Conservation (phyloP, 2,797 vertebrate genomes). For the Podarcis lilfordi region DNA sequence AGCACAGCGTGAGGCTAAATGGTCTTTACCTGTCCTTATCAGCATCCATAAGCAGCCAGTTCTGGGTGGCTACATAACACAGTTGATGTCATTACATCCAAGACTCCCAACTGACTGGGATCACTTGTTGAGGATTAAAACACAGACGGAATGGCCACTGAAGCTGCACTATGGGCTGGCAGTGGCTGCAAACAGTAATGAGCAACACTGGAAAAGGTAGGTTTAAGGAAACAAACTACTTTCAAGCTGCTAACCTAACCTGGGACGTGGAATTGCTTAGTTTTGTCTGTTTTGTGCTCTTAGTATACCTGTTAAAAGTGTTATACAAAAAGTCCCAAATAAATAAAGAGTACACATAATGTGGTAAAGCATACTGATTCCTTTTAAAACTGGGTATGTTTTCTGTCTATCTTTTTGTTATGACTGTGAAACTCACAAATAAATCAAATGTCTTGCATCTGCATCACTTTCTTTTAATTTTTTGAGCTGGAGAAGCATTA, state of each 20-base stretch:
- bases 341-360: not conserved
- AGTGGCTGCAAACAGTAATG: not conserved
- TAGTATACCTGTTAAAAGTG: not conserved
- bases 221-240: not conserved
- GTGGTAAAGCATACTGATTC: not conserved
- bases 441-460: slow-evolving; percentile 57
- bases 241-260: not conserved
- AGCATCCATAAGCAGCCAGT: not conserved
- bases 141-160: not conserved
- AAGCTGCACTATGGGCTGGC: not conserved
- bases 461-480: slow-evolving; percentile 67
- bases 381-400: not conserved
- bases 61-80: not conserved
- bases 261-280: not conserved
- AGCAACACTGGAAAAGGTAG: too few species aligned
- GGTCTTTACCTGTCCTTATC: too few species aligned
- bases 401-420: not conserved
- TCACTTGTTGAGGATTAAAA: not conserved
- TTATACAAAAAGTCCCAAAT: not conserved
- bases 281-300: not conserved
- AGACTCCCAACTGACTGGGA: too few species aligned
- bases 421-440: not conserved
- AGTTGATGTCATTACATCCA: not conserved
- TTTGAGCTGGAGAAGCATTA: slow-evolving; percentile 63
- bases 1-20: too few species aligned